Base-by-base conservation (phyloP, 2,797 vertebrate species). In the Gymnoscopelus braueri region DNA sequence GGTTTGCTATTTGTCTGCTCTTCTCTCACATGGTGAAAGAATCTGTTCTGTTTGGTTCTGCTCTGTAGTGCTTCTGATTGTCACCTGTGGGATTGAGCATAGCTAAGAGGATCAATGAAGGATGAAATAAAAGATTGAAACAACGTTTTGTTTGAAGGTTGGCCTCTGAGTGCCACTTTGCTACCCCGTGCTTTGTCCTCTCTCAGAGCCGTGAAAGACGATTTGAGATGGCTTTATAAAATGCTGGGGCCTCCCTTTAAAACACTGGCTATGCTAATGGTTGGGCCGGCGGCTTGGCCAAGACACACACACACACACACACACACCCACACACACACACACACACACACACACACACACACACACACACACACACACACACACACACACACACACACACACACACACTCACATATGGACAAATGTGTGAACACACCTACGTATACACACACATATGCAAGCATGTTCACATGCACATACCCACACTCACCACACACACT, bases 181-280 rank as follows among this genome's bases (percentile, higher is more conserved):
- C 66, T 62, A 63, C 72, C 74, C 78, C 44, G 44, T 44, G 71
- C 77, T 84, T 85, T 85, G 65, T 87, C 56, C 71, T 57, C 35
- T 0, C 23, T 67, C 47, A 69, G 60, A 69, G 77, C 78, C 80
- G 68, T 90, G 84, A 85, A 89, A 91, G 77, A 63, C 71, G 81
- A 91, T 89, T 90, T 83, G 74, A 60, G 67, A 64, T 52, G 60
- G 76, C 77, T 81, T 84, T 83, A 71, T 79, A 61, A 73, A 74
- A 48, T 5, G 29, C 52, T 14, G 72, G 69, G 65, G 72, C 74
- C 79, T 66, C 82, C 79, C 74, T 80, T 73, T 87, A 80, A 81
- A 83, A 82, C 75, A 71, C 63, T 77, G 78, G 65, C 80, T 71
- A 71, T 71, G 71, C 56, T 83, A 56, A 85, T 83, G 81, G 87